phyloP scores from a whole-genome alignment of 92 coral and sea anemone species.

The Palythoa grandiflora region DNA sequence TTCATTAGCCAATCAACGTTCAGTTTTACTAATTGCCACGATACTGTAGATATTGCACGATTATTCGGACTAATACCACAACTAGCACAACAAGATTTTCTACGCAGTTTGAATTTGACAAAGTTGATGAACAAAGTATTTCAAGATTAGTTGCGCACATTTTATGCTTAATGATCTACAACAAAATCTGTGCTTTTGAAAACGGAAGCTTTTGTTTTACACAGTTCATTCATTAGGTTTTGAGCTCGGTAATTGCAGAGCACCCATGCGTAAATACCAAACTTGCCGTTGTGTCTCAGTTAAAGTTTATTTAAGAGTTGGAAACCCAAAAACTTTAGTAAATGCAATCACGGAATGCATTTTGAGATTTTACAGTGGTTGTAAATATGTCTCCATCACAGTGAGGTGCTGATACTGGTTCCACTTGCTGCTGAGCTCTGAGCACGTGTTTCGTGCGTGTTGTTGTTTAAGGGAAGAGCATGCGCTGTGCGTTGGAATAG shows the following conservation, averaged over 20 bases:
- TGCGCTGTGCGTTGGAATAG: too few species aligned
- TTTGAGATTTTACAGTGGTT: background rate
- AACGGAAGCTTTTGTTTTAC: background rate
- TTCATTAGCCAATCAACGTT: slow-evolving; percentile 15
- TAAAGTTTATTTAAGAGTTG: too few species aligned
- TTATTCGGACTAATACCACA: background rate
- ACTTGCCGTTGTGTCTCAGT: background rate
- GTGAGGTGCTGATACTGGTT: background rate
- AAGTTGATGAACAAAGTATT: background rate
- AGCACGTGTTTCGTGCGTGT: slow-evolving; percentile 14
- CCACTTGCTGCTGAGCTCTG: too few species aligned
- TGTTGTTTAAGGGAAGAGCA: background rate
- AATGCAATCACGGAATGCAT: background rate
- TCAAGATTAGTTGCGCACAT: background rate
- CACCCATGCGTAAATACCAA: background rate
- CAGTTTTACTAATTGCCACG: background rate
- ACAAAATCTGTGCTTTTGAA: too few species aligned
- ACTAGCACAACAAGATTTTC: background rate
- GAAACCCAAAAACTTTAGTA: background rate
- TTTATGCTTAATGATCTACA: background rate
- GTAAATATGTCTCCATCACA: background rate
- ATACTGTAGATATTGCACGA: background rate
- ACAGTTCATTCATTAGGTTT: background rate
- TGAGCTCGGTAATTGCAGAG: background rate
- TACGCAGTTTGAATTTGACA: background rate